Evolutionary conservation across 1,140 invertebrate genomes (phyloP).

Genomic region (Danaus plexippus): DNA sequence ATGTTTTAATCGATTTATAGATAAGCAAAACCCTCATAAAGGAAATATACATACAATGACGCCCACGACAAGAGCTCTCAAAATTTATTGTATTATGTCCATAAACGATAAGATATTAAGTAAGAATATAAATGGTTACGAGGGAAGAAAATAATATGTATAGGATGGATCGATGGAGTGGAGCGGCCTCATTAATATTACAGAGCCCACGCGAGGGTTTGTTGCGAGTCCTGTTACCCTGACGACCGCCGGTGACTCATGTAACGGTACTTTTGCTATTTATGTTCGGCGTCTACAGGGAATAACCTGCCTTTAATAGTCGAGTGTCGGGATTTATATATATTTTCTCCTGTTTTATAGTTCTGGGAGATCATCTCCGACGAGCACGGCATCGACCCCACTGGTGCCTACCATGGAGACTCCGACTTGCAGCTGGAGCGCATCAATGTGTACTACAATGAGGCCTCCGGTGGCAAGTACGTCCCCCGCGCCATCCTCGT

Average conservation of each 20-base stretch:
- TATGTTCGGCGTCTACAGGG: slow-evolving; percentile 2
- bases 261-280: slow-evolving; percentile 11
- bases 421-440: slow-evolving; percentile 88
- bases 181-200: slow-evolving; percentile 32
- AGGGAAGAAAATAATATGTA: no score
- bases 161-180: slow-evolving; percentile 25
- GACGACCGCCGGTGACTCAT: slow-evolving; percentile 32
- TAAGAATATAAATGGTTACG: no score
- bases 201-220: slow-evolving; percentile 22
- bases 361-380: slow-evolving; percentile 96
- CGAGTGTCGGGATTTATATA: no score
- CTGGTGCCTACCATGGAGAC: slow-evolving; percentile 85
- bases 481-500: slow-evolving; percentile 86
- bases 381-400: slow-evolving; percentile 90
- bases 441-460: slow-evolving; percentile 93
- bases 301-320: no score
- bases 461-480: slow-evolving; percentile 77
- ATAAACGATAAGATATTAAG: no score
- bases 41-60: slow-evolving; percentile 17
- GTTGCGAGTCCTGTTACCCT: slow-evolving; percentile 30
- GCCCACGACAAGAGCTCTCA: slow-evolving; percentile 12
- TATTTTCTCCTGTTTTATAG: slow-evolving; percentile 70
- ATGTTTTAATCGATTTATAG: no score
- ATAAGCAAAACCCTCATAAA: no score
- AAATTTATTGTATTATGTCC: no score